These are phyloP conservation scores for Spodoptera exigua DNA, from an alignment of 2,888 invertebrate genomes.

Conservation along the genomic window DNA sequence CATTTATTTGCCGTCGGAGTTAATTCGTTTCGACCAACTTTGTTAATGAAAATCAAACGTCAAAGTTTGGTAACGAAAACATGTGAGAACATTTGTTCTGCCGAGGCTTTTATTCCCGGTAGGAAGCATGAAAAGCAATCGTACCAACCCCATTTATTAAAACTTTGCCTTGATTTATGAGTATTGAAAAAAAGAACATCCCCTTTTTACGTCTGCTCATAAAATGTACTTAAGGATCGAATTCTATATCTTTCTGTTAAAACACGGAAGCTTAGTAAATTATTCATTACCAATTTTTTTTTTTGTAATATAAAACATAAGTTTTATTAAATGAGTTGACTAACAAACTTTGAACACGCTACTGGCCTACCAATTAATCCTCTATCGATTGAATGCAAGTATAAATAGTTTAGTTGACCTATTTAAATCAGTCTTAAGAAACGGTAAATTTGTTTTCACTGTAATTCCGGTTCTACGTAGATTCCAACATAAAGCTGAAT, in stretches of 20 bases:
- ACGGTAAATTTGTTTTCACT: constrained; percentile 34
- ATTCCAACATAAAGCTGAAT: constrained; percentile 29
- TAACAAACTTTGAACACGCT: too few species aligned
- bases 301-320: too few species aligned
- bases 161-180: constrained; percentile 32
- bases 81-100: constrained; percentile 34
- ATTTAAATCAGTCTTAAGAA: constrained; percentile 26
- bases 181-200: constrained; percentile 15
- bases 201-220: neutral
- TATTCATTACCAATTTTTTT: too few species aligned
- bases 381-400: constrained; percentile 8
- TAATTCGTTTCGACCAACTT: constrained; percentile 60
- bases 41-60: constrained; percentile 59
- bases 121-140: constrained; percentile 22
- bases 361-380: neutral
- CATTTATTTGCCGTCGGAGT: constrained; percentile 66
- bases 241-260: neutral
- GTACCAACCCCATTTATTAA: constrained; percentile 23
- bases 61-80: constrained; percentile 45
- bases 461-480: constrained; percentile 29
- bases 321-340: too few species aligned
- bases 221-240: constrained; percentile 4
- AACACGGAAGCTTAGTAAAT: neutral
- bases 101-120: constrained; percentile 12
- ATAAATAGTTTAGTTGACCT: constrained; percentile 18